These are phyloP conservation scores for Meghimatium bilineatum DNA, from an alignment of 2,888 invertebrate genomes.

Conservation along the genomic window DNA sequence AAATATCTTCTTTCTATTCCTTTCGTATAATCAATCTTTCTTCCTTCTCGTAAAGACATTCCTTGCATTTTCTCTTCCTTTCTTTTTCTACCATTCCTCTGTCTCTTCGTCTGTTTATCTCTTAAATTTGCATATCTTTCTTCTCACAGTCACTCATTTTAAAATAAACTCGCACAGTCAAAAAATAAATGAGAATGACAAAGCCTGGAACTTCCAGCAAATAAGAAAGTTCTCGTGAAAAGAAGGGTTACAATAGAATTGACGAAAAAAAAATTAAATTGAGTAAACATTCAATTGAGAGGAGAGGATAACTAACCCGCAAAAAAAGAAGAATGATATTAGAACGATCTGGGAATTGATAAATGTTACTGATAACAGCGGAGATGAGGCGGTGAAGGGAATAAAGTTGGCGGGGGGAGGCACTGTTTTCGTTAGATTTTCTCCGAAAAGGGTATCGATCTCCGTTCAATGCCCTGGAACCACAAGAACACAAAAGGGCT, in stretches of 20 bases:
- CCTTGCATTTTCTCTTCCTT: too few species aligned
- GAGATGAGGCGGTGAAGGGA: not conserved
- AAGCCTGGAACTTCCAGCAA: not conserved
- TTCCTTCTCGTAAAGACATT: too few species aligned
- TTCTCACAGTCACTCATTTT: not conserved
- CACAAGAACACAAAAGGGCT: conserved; percentile 21
- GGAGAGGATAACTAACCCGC: not conserved
- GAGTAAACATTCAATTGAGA: not conserved
- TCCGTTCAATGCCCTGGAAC: conserved; percentile 33
- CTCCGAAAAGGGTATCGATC: conserved; percentile 36
- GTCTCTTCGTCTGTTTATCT: too few species aligned
- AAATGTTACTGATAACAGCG: not conserved
- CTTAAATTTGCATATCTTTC: not conserved
- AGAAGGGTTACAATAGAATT: not conserved
- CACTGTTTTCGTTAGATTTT: conserved; percentile 33
- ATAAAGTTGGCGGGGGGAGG: not conserved
- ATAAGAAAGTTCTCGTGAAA: not conserved
- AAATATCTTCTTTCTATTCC: too few species aligned
- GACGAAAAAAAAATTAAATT: not conserved
- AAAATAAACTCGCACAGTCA: not conserved
- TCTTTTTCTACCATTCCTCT: too few species aligned
- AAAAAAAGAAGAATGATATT: not conserved
- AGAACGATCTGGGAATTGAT: not conserved
- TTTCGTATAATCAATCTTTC: too few species aligned
- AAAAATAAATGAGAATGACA: not conserved